These are phyloP conservation scores for Halocynthia aurantium DNA, from an alignment of 23 tunicate species.

Conservation along the genomic window DNA sequence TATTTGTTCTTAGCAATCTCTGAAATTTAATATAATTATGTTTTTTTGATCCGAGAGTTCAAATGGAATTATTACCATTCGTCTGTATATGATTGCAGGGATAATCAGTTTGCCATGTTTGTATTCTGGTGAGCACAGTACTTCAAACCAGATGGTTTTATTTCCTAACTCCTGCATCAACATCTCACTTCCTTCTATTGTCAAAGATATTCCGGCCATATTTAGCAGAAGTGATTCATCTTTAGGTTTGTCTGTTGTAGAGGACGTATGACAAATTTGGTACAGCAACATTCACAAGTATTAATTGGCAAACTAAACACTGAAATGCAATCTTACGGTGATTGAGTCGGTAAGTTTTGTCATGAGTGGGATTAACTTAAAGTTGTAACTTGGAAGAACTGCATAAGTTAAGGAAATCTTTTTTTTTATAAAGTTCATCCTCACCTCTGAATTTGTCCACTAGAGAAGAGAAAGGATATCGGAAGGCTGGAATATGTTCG, in stretches of 20 bases:
- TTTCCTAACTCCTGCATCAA: not conserved
- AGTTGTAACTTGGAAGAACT: not conserved
- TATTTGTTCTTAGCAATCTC: not conserved
- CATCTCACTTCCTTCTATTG: not conserved
- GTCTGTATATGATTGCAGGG: conserved; percentile 7
- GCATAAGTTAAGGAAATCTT: not conserved
- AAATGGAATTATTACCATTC: not conserved
- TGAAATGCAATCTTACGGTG: not conserved
- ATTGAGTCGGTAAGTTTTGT: no score
- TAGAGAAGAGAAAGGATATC: not conserved
- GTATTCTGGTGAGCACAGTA: not conserved
- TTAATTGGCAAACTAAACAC: not conserved
- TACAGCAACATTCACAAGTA: not conserved
- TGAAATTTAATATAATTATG: not conserved
- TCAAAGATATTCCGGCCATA: conserved; percentile 13
- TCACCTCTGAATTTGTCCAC: not conserved
- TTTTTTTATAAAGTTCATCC: not conserved
- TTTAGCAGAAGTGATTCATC: not conserved
- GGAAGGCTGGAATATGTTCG: conserved; percentile 24
- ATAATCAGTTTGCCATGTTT: not conserved
- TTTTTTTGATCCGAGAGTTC: not conserved
- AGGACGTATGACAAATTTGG: not conserved
- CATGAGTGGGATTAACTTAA: not conserved
- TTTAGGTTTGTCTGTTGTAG: not conserved
- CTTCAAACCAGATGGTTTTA: conserved; percentile 19